phyloP scores from a whole-genome alignment of 2,888 invertebrate species.

The Acleris holmiana region DNA sequence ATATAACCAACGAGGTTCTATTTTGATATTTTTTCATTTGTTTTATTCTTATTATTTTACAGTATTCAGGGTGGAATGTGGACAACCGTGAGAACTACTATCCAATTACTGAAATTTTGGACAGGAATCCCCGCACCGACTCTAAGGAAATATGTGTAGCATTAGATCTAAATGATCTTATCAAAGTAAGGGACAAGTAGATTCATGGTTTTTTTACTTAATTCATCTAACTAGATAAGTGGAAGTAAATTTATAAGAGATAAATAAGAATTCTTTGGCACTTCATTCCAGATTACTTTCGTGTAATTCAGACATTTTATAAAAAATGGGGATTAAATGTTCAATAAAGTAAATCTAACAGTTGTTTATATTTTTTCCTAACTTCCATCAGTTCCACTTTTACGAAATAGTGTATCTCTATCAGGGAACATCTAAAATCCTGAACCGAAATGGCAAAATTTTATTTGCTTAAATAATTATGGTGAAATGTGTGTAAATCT shows the following conservation, averaged over 20 bases:
- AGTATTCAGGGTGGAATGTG: slow-evolving; percentile 86
- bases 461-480: too few relatives aligned
- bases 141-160: slow-evolving; percentile 84
- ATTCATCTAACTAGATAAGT: slow-evolving; percentile 77
- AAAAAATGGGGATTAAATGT: slow-evolving; percentile 76
- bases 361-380: too few relatives aligned
- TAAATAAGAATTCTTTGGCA: slow-evolving; percentile 70
- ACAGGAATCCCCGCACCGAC: slow-evolving; percentile 79
- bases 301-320: slow-evolving; percentile 75
- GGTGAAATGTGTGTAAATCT: too few relatives aligned
- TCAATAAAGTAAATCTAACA: slow-evolving; percentile 61
- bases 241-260: slow-evolving; percentile 71
- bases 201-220: slow-evolving; percentile 65
- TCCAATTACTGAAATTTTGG: slow-evolving; percentile 83
- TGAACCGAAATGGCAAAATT: too few relatives aligned
- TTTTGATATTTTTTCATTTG: slow-evolving; percentile 2
- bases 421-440: too few relatives aligned
- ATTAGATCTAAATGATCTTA: slow-evolving; percentile 81
- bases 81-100: slow-evolving; percentile 85
- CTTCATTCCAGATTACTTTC: slow-evolving; percentile 80
- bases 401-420: too few relatives aligned
- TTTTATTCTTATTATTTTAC: slow-evolving; percentile 50
- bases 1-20: too few relatives aligned
- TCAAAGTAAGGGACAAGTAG: slow-evolving; percentile 83
- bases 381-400: too few relatives aligned